phyloP scores from a whole-genome alignment of 2,113 vertebrate genomes.

The Pimephales promelas region DNA sequence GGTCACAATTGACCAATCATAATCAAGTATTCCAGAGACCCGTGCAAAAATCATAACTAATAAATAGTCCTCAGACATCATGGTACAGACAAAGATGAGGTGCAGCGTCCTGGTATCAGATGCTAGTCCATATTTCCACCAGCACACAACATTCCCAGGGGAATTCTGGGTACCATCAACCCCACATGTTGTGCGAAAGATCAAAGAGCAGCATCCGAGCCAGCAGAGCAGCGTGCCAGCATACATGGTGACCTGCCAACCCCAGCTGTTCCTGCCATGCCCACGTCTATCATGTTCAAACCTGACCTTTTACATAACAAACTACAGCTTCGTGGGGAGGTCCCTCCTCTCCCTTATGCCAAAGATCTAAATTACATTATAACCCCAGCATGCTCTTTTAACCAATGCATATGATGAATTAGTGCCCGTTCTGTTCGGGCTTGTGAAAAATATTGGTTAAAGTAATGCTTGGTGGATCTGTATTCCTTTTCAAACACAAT shows the following conservation, averaged over 20 bases:
- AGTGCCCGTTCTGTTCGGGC: slow-evolving; percentile 36
- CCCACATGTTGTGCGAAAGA: slow-evolving; percentile 44
- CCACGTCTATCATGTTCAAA: slow-evolving; percentile 31
- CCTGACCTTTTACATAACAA: slow-evolving; percentile 47
- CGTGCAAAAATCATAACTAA: background rate
- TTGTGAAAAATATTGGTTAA: slow-evolving; percentile 35
- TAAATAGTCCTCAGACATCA: background rate
- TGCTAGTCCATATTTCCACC: slow-evolving; percentile 42
- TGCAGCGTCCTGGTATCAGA: slow-evolving; percentile 25
- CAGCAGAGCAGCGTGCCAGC: slow-evolving; percentile 35
- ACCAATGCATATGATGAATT: background rate
- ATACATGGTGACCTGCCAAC: slow-evolving; percentile 42
- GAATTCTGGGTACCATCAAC: slow-evolving; percentile 42
- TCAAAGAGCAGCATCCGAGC: slow-evolving; percentile 49
- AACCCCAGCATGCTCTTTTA: slow-evolving; percentile 13
- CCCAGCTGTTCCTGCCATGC: slow-evolving; percentile 45
- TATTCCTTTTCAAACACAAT: slow-evolving; percentile 36
- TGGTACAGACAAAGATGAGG: background rate
- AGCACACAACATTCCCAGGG: slow-evolving; percentile 12
- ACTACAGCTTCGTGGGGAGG: slow-evolving; percentile 23
- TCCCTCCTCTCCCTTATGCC: slow-evolving; percentile 6
- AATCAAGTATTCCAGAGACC: background rate
- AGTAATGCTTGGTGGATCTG: slow-evolving; percentile 38
- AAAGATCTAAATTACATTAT: slow-evolving; percentile 32
- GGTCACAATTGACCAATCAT: background rate